phyloP scores from a whole-genome alignment of 2,113 vertebrate genomes.

The Oryzias javanicus region DNA sequence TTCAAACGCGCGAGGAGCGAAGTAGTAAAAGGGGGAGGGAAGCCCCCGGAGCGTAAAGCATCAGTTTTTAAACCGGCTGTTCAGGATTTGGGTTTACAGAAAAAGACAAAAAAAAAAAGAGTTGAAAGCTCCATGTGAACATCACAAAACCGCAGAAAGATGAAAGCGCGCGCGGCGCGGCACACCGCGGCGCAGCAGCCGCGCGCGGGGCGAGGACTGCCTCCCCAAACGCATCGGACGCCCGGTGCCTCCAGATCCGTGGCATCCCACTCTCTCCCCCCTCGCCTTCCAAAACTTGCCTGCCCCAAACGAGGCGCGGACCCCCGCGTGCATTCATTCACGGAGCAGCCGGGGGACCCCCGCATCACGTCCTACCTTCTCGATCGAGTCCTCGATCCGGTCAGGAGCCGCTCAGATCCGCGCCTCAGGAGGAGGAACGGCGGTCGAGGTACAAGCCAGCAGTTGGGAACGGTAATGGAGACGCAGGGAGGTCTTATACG shows the following conservation, averaged over 20 bases:
- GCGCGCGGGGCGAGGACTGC: slow-evolving; percentile 17
- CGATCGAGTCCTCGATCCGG: slow-evolving; percentile 18
- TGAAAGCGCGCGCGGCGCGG: slow-evolving; percentile 13
- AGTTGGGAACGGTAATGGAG: slow-evolving; percentile 60
- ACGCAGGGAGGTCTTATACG: slow-evolving; percentile 73
- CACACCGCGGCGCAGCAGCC: not conserved
- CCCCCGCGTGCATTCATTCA: slow-evolving; percentile 3
- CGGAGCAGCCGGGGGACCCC: slow-evolving; percentile 21
- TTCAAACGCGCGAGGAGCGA: not conserved
- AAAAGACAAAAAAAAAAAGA: not conserved
- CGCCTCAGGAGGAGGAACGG: slow-evolving; percentile 15
- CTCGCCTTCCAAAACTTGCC: slow-evolving; percentile 19
- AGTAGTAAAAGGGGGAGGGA: not conserved
- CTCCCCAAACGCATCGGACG: slow-evolving; percentile 38
- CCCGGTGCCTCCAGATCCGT: slow-evolving; percentile 28
- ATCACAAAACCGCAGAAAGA: slow-evolving; percentile 10
- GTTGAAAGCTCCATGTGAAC: too few relatives aligned
- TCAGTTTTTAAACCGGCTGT: not conserved
- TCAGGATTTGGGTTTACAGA: not conserved
- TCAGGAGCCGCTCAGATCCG: slow-evolving; percentile 17
- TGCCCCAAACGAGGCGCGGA: not conserved
- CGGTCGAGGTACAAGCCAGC: slow-evolving; percentile 48
- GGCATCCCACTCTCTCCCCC: slow-evolving; percentile 19
- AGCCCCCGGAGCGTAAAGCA: not conserved
- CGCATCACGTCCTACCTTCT: slow-evolving; percentile 51